Evolutionary conservation across 2,888 invertebrate species (phyloP).

Genomic region (Camponotus fellah): DNA sequence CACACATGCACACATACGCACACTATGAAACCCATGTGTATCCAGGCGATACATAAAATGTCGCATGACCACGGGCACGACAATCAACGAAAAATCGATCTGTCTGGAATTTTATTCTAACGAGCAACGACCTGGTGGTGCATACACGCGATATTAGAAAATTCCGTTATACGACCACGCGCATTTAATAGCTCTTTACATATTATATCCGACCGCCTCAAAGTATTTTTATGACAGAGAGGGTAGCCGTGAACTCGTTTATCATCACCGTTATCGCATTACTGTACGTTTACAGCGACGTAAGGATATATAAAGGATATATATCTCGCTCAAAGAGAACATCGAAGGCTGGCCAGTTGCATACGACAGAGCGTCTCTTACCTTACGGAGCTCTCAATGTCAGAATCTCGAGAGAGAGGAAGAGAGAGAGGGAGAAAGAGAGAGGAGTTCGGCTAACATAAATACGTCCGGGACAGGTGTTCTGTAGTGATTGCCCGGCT

Average conservation of each 20-base stretch:
- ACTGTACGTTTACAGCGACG: slow-evolving; percentile 51
- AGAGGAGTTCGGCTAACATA: slow-evolving; percentile 49
- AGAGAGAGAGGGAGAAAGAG: slow-evolving; percentile 34
- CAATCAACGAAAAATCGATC: slow-evolving; percentile 50
- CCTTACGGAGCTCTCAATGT: slow-evolving; percentile 38
- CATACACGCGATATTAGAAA: slow-evolving; percentile 54
- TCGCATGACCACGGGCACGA: slow-evolving; percentile 18
- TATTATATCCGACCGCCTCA: slow-evolving; percentile 29
- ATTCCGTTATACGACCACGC: slow-evolving; percentile 50
- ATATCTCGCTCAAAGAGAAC: slow-evolving; percentile 27
- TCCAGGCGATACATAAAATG: not conserved
- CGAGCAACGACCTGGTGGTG: slow-evolving; percentile 43
- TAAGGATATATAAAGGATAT: slow-evolving; percentile 37
- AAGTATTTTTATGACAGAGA: slow-evolving; percentile 43
- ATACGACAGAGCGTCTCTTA: slow-evolving; percentile 37
- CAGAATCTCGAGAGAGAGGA: slow-evolving; percentile 30
- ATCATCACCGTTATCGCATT: slow-evolving; percentile 56
- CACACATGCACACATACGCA: not conserved
- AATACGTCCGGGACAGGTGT: slow-evolving; percentile 70
- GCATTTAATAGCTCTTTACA: slow-evolving; percentile 46
- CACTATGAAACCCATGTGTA: slow-evolving; percentile 6
- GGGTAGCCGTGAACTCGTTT: slow-evolving; percentile 54
- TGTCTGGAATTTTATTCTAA: slow-evolving; percentile 51
- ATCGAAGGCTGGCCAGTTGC: slow-evolving; percentile 47
- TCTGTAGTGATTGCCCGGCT: slow-evolving; percentile 69